Evolutionary conservation across 2,888 invertebrate species (phyloP), one percentile per base, ranked within the genome.

Genomic region (Nomada fucata): DNA sequence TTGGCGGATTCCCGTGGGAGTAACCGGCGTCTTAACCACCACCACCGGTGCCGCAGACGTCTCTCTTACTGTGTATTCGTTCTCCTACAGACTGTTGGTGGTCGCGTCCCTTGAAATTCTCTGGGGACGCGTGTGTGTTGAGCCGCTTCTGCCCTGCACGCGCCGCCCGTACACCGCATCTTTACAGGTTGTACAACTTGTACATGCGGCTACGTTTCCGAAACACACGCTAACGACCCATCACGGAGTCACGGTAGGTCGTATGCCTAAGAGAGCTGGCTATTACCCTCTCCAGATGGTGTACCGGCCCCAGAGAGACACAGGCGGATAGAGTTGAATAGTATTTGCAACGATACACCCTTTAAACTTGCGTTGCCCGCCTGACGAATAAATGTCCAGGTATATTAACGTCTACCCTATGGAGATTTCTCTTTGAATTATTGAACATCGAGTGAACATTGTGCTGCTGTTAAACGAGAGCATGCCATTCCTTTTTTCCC

Each of bases 1-100:
- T 93, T 92, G 88, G 90, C 89, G 89, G 90, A 91, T 91, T 91
- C 92, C 89, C 90, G 78, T 73, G 89, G 89, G 92, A 90, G 85
- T 80, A 86, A 82, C 90, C 85, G 84, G 81, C 84, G 83, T 84
- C 86, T 86, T 85, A 86, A 73, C 85, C 84, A 70, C 84, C 61
- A 60, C 69, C 71, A 73, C 61, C 79, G 75, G 78, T 83, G 78
- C 84, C 76, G 71, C 70, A 80, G 67, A 75, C 76, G 42, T 82
- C 76, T 57, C 69, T 74, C 67, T 77, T 13, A 80, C 74, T 79
- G 79, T 79, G 75, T 83, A 84, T 83, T 81, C 79, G 73, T 80
- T 78, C 81, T 60, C 73, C 64, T 59, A 75, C 47, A 74, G 47
- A 57, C 71, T 82, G 81, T 81, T 77, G 78, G 76, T 82, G 79